Conservation (phyloP, 2,113 vertebrate species). For the Clinocottus analis region DNA sequence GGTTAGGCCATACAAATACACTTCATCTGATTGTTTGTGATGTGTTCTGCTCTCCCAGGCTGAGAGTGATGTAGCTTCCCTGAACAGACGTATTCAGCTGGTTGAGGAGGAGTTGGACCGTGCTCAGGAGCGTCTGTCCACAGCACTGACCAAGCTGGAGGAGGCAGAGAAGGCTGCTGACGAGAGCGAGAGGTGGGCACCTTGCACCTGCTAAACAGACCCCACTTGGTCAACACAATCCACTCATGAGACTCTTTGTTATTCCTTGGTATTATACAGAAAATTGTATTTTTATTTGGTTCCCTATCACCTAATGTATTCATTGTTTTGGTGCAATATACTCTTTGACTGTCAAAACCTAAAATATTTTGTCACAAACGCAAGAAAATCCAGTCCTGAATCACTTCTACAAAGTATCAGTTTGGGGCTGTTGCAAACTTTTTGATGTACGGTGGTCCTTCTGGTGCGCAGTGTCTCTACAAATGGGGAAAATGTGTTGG, state of each 20-base stretch:
- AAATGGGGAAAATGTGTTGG: neutral
- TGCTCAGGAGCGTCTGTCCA: conserved; percentile 97
- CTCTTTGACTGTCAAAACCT: too few relatives aligned
- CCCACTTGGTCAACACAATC: neutral
- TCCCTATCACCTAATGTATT: neutral
- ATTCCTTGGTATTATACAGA: neutral
- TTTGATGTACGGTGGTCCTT: neutral
- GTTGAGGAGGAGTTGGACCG: conserved; percentile 99
- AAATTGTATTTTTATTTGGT: neutral
- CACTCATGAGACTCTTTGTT: too few relatives aligned
- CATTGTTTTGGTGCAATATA: neutral
- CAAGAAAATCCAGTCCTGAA: neutral
- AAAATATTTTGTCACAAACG: neutral
- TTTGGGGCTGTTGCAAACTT: neutral
- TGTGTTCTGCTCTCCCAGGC: conserved; percentile 81
- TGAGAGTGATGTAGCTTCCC: conserved; percentile 95
- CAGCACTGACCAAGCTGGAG: conserved; percentile 97
- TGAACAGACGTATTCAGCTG: conserved; percentile 99
- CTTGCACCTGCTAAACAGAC: neutral
- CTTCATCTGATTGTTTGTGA: conserved; percentile 12
- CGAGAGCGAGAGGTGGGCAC: conserved; percentile 96
- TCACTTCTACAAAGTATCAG: neutral
- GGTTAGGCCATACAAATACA: neutral
- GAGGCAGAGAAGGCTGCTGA: conserved; percentile 98
- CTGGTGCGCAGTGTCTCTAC: neutral